phyloP scores from a whole-genome alignment of 2,888 invertebrate species.

The Trimorus sp. region DNA sequence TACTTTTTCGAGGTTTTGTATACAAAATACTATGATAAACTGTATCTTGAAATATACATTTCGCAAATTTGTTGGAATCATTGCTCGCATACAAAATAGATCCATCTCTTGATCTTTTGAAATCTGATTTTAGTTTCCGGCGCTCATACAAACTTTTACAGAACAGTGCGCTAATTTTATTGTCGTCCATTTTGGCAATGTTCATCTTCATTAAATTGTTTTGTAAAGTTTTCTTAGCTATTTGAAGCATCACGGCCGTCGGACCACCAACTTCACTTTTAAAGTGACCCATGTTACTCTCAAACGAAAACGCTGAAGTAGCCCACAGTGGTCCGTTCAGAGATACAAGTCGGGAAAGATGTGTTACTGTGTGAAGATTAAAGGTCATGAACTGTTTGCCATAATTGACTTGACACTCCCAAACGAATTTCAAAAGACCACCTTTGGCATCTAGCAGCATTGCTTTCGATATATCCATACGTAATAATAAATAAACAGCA shows the following conservation, averaged over 20 bases:
- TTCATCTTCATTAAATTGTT: constrained; percentile 17
- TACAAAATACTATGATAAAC: constrained; percentile 27
- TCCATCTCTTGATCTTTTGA: constrained; percentile 12
- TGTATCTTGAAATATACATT: constrained; percentile 17
- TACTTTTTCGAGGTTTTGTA: constrained; percentile 19
- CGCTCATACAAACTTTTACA: constrained; percentile 18
- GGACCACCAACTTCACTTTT: constrained; percentile 47
- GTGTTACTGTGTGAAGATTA: constrained; percentile 33
- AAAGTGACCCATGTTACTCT: constrained; percentile 46
- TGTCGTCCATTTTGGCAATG: background rate
- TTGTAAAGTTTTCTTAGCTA: constrained; percentile 32
- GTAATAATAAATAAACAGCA: constrained; percentile 36
- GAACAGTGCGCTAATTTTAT: background rate
- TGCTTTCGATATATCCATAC: constrained; percentile 33
- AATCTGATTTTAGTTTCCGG: background rate
- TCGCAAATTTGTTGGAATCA: constrained; percentile 19
- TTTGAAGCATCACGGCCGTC: constrained; percentile 49
- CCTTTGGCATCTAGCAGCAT: constrained; percentile 33
- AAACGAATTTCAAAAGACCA: constrained; percentile 38
- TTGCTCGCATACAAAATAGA: background rate
- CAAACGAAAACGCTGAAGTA: constrained; percentile 37
- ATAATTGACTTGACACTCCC: constrained; percentile 43
- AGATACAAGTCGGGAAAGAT: constrained; percentile 18
- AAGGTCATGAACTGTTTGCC: constrained; percentile 43
- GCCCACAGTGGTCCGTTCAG: constrained; percentile 43